Evolutionary conservation across 2,797 vertebrate genomes (phyloP).

Genomic region (Pelobates cultripes): DNA sequence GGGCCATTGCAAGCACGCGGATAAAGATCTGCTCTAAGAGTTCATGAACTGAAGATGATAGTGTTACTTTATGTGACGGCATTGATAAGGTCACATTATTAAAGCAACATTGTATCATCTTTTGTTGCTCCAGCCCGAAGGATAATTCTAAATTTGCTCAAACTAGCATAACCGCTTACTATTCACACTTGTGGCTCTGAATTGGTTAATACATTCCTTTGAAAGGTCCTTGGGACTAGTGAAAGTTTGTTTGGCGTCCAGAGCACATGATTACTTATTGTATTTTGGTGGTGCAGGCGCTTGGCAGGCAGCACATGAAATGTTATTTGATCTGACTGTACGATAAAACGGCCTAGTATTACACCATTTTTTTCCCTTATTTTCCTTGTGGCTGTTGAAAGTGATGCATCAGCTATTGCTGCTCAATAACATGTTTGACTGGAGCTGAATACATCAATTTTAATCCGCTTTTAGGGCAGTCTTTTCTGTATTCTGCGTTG

Average conservation of each 20-base stretch:
- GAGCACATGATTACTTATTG: constrained; percentile 71
- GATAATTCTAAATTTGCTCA: no score
- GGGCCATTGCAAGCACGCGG: no score
- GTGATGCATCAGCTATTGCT: constrained; percentile 61
- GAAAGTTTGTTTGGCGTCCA: constrained; percentile 66
- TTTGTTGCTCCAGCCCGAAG: no score
- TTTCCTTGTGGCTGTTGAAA: constrained; percentile 57
- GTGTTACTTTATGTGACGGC: no score
- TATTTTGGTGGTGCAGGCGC: constrained; percentile 72
- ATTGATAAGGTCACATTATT: no score
- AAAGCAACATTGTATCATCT: no score
- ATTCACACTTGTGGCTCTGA: not conserved
- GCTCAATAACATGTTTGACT: constrained; percentile 62
- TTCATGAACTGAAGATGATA: no score
- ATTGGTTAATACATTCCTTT: not conserved
- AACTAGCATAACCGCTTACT: no score
- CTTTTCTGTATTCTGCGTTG: constrained; percentile 63
- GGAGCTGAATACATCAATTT: constrained; percentile 58
- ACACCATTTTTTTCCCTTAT: constrained; percentile 58
- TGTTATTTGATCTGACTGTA: constrained; percentile 83
- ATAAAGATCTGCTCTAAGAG: no score
- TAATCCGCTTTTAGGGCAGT: constrained; percentile 62
- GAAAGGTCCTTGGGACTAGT: not conserved
- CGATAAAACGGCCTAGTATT: constrained; percentile 78
- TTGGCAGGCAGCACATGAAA: constrained; percentile 81